These are phyloP conservation scores for Brachymystax lenok DNA, from an alignment of 2,797 vertebrate species.

Conservation along the genomic window DNA sequence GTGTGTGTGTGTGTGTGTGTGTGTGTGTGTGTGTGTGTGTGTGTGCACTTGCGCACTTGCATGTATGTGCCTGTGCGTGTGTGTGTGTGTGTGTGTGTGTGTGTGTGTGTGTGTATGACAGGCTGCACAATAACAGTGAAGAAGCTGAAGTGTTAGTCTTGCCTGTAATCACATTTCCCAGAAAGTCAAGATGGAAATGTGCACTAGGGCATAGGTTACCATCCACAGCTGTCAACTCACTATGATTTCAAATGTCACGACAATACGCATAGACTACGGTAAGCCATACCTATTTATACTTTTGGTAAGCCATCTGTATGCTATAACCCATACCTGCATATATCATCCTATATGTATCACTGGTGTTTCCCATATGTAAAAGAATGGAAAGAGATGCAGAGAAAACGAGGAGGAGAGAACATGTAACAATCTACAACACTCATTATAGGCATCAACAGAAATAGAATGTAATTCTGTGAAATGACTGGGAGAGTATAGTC, in stretches of 20 bases:
- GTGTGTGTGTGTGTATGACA: constrained; percentile 7
- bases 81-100: not conserved
- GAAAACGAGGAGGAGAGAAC: not conserved
- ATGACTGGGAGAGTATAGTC: not conserved
- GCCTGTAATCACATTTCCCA: not conserved
- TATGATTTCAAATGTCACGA: not conserved
- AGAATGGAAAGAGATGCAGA: not conserved
- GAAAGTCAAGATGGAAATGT: not conserved
- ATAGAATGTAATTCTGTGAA: not conserved
- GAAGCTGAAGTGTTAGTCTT: not conserved
- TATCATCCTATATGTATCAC: not conserved
- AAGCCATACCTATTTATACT: no score
- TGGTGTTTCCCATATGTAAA: not conserved
- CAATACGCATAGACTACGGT: no score
- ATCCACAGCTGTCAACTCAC: not conserved
- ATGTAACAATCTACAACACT: not conserved
- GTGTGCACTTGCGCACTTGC: no score
- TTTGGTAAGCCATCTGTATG: not conserved
- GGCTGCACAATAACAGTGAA: not conserved
- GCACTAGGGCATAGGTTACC: not conserved
- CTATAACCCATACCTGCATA: not conserved
- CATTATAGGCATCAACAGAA: not conserved
- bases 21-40: no score
- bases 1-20: no score
- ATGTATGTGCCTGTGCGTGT: no score